Evolutionary conservation across 2,888 invertebrate genomes (phyloP), one percentile per base, ranked within the genome.

Genomic region (Scaeva pyrastri): DNA sequence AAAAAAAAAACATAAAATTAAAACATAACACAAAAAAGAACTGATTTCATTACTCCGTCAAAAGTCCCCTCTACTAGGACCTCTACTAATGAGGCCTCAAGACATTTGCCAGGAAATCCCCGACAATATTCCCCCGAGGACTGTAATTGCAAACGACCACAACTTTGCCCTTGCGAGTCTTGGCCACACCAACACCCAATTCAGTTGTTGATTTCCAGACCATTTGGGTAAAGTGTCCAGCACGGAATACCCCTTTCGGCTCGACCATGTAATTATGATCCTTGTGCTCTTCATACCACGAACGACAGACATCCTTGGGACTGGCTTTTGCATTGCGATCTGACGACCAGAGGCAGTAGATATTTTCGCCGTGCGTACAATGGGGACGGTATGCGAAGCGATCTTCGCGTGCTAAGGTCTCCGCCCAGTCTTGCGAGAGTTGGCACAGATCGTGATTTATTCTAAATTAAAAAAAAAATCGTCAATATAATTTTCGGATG

Each of bases 161-260:
- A 1, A 96, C 94, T 91, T 96, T 96, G 0, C 97, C 97, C 71
- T 95, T 95, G 89, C 95, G 95, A 88, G 95, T 95, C 89, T 95
- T 94, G 0, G 96, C 95, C 90, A 95, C 93, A 2, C 95, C 96
- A 16, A 96, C 94, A 0, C 97, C 97, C 31, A 96, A 90, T 89
- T 96, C 95, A 62, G 93, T 94, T 82, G 95, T 95, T 66, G 93
- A 94, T 88, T 94, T 95, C 96, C 96, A 96, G 3, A 96, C 94
- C 78, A 96, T 94, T 91, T 97, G 96, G 1, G 95, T 94, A 90
- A 96, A 95, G 89, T 96, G 95, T 48, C 96, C 96, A 91, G 94
- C 94, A 89, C 93, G 93, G 52, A 94, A 90, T 26, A 89, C 72
- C 45, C 89, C 89, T 70, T 88, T 89, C 23, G 90, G 90, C 88